Evolutionary conservation across 2,888 invertebrate species (phyloP), one percentile per base, ranked within the genome.

Genomic region (Craniophora ligustri): DNA sequence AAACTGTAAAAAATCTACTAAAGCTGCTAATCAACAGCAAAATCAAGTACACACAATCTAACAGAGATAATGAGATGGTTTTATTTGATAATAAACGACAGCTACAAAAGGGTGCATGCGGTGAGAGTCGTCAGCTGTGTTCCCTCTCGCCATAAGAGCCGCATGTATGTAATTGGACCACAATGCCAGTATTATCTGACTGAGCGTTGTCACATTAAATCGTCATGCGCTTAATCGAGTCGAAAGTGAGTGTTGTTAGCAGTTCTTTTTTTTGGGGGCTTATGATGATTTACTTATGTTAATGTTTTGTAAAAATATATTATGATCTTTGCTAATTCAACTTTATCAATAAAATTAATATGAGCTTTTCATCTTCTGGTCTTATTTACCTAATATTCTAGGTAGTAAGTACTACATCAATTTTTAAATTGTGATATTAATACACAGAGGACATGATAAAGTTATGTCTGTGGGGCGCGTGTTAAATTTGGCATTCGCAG

Each of bases 161-260:
- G 67, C 31, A 63, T 54, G 75, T 81, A 76, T 78, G 83, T 87
- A 88, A 89, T 89, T 87, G 88, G 75, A 62, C 73, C 72, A 86
- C 86, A 89, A 87, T 84, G 69, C 79, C 54, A 70, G 79, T 76
- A 82, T 88, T 85, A 88, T 88, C 85, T 82, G 80, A 79, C 80
- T 78, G 78, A 83, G 77, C 71, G 85, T 87, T 91, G 91, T 91
- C 90, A 87, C 80, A 83, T 88, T 83, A 76, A 79, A 88, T 89
- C 80, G 82, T 89, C 86, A 86, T 82, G 75, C 87, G 86, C 83
- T 83, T 81, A 84, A 87, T 88, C 82, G 81, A 85, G 75, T 81
- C 69, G 79, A 85, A 86, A 85, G 78, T 79, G 77, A 83, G 72
- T 74, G 74, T 72, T 64, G 45, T 63, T 50, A 48, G 64, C 39